Evolutionary conservation across 1,140 invertebrate genomes (phyloP).

Genomic region (Aphaenogaster rudis): DNA sequence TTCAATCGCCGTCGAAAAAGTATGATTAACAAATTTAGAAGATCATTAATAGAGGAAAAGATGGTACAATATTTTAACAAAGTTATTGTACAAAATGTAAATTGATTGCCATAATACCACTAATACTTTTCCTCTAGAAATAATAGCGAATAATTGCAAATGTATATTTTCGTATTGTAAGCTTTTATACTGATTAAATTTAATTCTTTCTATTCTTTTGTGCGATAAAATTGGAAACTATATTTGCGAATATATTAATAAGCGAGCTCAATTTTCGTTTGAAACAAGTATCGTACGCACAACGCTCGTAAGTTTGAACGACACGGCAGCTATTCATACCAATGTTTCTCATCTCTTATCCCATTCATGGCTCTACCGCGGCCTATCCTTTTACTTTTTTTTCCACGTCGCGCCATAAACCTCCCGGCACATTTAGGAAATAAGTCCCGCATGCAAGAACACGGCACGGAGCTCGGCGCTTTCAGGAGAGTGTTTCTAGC

Average conservation of each 20-base stretch:
- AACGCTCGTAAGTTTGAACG: not conserved
- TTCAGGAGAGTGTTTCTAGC: conserved; percentile 40
- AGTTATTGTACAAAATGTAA: too few species aligned
- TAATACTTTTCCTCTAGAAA: too few species aligned
- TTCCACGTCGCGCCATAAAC: conserved; percentile 32
- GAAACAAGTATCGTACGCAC: not conserved
- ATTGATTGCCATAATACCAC: too few species aligned
- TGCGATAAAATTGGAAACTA: not conserved
- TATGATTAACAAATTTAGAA: not conserved
- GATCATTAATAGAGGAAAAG: not conserved
- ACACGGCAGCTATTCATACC: conserved; percentile 34
- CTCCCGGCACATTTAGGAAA: conserved; percentile 40
- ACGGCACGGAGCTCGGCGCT: not conserved
- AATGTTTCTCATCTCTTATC: conserved; percentile 18
- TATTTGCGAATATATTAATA: not conserved
- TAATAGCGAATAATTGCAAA: not conserved
- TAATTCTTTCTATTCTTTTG: not conserved
- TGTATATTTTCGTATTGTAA: not conserved
- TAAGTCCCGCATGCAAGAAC: conserved; percentile 31
- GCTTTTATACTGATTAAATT: not conserved
- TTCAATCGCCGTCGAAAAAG: not conserved
- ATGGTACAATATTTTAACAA: too few species aligned
- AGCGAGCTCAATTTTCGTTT: not conserved
- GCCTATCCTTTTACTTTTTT: conserved; percentile 20
- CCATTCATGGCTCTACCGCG: conserved; percentile 6